phyloP scores from a whole-genome alignment of 2,797 vertebrate genomes.

The Danio albolineatus region DNA sequence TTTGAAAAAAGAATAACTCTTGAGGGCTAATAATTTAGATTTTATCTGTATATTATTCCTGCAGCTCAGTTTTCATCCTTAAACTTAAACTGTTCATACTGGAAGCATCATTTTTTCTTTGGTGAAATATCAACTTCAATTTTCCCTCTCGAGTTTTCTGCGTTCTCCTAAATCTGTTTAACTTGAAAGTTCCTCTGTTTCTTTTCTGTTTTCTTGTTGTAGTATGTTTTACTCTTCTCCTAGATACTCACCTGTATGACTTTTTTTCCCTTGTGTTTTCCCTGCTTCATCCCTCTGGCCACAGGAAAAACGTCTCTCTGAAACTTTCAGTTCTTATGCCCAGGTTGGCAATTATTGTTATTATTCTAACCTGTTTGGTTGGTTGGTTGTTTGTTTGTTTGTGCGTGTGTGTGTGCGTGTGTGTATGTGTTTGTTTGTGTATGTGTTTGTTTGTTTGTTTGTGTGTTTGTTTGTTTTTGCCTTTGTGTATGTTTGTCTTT shows the following conservation, averaged over 20 bases:
- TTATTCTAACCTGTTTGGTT: conserved; percentile 58
- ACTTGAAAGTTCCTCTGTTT: conserved; percentile 55
- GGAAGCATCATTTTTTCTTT: not conserved
- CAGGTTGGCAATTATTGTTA: conserved; percentile 81
- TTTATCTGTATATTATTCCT: too few species aligned
- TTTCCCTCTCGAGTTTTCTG: not conserved
- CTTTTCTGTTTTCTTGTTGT: conserved; percentile 66
- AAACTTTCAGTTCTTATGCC: conserved; percentile 92
- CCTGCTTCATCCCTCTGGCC: conserved; percentile 66
- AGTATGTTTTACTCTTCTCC: conserved; percentile 46
- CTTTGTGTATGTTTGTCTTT: too few species aligned
- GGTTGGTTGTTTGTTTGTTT: conserved; percentile 61
- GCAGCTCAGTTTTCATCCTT: not conserved
- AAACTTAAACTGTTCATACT: not conserved
- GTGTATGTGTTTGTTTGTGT: too few species aligned
- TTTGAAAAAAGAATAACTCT: too few species aligned
- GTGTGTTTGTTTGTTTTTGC: too few species aligned
- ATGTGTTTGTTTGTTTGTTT: not conserved
- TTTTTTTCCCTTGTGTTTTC: conserved; percentile 67
- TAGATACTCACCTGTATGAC: conserved; percentile 50
- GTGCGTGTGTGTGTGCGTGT: too few species aligned
- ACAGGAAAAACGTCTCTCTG: conserved; percentile 93
- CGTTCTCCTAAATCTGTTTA: not conserved
- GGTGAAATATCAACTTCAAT: not conserved
- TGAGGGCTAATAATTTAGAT: too few species aligned